phyloP scores from a whole-genome alignment of 92 coral and sea anemone genomes.

The Zoanthus sansibaricus region DNA sequence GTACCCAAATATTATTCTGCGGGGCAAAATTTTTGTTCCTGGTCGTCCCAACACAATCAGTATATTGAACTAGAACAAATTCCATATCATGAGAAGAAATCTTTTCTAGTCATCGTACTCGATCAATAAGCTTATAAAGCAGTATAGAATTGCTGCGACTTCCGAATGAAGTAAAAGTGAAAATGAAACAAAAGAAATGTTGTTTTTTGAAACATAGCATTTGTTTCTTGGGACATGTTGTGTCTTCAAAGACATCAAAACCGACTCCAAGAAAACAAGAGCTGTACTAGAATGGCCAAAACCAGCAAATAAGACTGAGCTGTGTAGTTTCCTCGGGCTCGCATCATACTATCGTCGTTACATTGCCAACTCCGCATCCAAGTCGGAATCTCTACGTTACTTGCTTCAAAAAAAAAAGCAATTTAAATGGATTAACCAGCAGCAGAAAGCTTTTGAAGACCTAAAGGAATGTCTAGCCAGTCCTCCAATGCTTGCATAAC shows the following conservation, averaged over 20 bases:
- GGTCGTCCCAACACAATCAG: not conserved
- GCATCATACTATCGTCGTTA: conserved; percentile 55
- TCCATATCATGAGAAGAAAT: not conserved
- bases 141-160: conserved; percentile 11
- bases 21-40: conserved; percentile 10
- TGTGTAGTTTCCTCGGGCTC: conserved; percentile 59
- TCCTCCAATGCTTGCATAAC: conserved; percentile 64
- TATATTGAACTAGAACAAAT: not conserved
- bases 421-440: not conserved
- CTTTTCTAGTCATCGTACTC: conserved; percentile 18
- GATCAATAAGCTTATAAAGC: conserved; percentile 25
- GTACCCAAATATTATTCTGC: not conserved
- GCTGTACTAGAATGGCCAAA: conserved; percentile 56
- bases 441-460: conserved; percentile 38
- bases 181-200: conserved; percentile 26
- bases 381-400: conserved; percentile 37
- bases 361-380: not conserved
- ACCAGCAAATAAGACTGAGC: conserved; percentile 30
- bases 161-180: conserved; percentile 30
- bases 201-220: conserved; percentile 1
- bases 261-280: conserved; percentile 55
- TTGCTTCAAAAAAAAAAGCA: conserved; percentile 29
- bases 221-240: conserved; percentile 58
- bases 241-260: conserved; percentile 40
- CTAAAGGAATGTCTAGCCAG: conserved; percentile 41